These are phyloP conservation scores for Nettapus auritus DNA, from an alignment of 2,113 vertebrate genomes.

Conservation along the genomic window DNA sequence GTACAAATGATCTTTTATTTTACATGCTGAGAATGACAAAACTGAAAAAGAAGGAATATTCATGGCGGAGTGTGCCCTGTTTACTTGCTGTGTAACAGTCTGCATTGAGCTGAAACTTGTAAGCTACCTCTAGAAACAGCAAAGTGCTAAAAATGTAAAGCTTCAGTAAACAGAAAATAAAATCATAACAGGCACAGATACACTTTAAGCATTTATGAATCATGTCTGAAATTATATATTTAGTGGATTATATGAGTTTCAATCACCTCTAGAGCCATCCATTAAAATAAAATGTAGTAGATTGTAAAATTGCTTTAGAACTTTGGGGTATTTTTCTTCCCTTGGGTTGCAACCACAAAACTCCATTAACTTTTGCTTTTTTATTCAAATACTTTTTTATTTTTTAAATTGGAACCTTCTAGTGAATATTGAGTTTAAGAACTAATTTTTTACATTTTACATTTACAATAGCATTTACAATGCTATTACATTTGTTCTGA, in stretches of 20 bases:
- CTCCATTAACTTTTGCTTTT: not conserved
- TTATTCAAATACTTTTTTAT: not conserved
- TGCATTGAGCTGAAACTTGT: not conserved
- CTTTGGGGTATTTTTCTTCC: not conserved
- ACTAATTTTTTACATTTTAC: too few relatives aligned
- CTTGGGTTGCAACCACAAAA: not conserved
- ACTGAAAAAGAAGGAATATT: not conserved
- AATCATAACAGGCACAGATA: not conserved
- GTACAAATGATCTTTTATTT: not conserved
- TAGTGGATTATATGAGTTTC: not conserved
- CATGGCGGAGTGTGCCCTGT: not conserved
- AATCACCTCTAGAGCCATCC: not conserved
- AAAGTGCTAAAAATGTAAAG: not conserved
- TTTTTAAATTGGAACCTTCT: not conserved
- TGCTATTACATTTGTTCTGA: not conserved
- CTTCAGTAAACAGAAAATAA: not conserved
- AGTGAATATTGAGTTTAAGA: not conserved
- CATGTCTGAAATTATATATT: not conserved
- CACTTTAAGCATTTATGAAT: not conserved
- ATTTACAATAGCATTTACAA: too few relatives aligned
- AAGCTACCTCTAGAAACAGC: not conserved
- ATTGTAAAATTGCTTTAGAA: not conserved
- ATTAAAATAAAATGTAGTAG: not conserved
- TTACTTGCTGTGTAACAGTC: not conserved
- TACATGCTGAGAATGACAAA: not conserved